Conservation (phyloP, 2,888 invertebrate species). For the Epiperipatus broadwayi region DNA sequence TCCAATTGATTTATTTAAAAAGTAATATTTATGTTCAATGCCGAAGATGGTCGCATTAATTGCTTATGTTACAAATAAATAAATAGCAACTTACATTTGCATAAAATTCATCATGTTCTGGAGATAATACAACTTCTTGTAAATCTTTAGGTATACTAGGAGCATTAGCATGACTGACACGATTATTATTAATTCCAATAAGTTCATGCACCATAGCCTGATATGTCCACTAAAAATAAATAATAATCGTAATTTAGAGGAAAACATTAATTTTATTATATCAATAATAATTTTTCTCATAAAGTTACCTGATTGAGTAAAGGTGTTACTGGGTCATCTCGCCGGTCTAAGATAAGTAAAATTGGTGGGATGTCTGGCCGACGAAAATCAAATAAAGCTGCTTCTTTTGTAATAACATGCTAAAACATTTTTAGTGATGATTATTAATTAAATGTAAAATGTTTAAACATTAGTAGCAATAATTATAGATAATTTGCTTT, state of each 20-base stretch:
- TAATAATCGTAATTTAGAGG: background rate
- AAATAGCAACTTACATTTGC: conserved; percentile 54
- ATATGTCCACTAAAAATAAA: conserved; percentile 70
- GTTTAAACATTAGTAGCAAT: background rate
- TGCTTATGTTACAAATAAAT: background rate
- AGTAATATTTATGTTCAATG: no score
- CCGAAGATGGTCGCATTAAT: no score
- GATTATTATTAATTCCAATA: conserved; percentile 72
- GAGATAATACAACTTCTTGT: conserved; percentile 74
- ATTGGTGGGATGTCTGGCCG: conserved; percentile 48
- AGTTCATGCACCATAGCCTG: conserved; percentile 99
- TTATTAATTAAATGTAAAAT: background rate
- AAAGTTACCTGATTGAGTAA: conserved; percentile 54
- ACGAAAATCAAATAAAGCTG: conserved; percentile 66
- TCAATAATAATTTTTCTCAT: background rate
- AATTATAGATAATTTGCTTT: conserved; percentile 4
- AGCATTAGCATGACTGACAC: conserved; percentile 67
- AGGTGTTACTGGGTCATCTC: conserved; percentile 89
- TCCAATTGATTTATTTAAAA: no score
- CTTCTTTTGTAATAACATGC: conserved; percentile 69
- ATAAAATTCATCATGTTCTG: conserved; percentile 94
- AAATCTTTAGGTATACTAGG: conserved; percentile 71
- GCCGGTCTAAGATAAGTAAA: conserved; percentile 70
- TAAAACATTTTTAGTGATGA: conserved; percentile 18
- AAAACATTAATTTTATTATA: background rate